Percentiles rank a stretch among this genome's conserved stretches.
phyloP scores from a whole-genome alignment of 2,888 invertebrate genomes.

The Julus scanicus region DNA sequence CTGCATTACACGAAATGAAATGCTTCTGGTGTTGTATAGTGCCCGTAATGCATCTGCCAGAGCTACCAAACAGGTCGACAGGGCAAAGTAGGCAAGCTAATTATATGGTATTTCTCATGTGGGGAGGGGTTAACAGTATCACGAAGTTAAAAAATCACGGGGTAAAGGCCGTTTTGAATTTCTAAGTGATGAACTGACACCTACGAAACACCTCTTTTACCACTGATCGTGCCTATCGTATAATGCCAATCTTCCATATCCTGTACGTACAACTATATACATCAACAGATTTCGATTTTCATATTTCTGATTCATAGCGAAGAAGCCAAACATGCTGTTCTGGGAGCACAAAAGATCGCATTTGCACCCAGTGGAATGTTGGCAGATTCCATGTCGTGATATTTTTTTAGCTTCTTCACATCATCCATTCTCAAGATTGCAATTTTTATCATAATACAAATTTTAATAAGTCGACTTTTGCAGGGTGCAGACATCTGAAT shows the following conservation, averaged over 20 bases:
- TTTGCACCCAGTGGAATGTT: too few species aligned
- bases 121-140: background rate
- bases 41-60: background rate
- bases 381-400: too few species aligned
- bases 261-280: background rate
- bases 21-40: constrained; percentile 6
- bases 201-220: background rate
- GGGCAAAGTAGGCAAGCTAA: constrained; percentile 25
- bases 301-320: too few species aligned
- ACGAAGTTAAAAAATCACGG: constrained; percentile 14
- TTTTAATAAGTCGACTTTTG: too few species aligned
- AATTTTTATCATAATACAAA: too few species aligned
- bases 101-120: background rate
- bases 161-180: background rate
- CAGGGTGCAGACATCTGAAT: too few species aligned
- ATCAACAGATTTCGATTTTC: too few species aligned
- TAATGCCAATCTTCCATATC: background rate
- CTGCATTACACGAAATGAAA: background rate
- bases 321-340: too few species aligned
- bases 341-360: too few species aligned
- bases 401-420: too few species aligned
- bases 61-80: constrained; percentile 32
- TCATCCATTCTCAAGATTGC: too few species aligned
- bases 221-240: background rate
- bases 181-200: constrained; percentile 26